Evolutionary conservation across 2,113 vertebrate species (phyloP).

Genomic region (Condylura cristata): DNA sequence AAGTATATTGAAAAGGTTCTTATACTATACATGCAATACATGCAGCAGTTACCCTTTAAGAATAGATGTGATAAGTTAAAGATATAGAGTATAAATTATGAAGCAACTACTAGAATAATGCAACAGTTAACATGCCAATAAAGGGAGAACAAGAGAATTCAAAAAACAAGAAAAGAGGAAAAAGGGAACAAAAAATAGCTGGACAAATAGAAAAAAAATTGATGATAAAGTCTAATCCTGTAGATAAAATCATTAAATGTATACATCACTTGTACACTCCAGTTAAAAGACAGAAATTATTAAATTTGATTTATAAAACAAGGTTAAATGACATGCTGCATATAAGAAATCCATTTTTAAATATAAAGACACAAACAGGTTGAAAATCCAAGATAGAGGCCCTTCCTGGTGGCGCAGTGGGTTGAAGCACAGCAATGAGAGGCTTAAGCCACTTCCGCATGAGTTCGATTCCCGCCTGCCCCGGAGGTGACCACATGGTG

Average conservation of each 20-base stretch:
- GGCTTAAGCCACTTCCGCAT: no score
- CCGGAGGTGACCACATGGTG: no score
- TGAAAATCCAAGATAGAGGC: conserved; percentile 34
- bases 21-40: neutral
- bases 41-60: neutral
- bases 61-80: neutral
- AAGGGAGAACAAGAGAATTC: conserved; percentile 13
- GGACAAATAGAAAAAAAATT: conserved; percentile 21
- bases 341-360: neutral
- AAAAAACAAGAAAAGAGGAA: neutral
- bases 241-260: conserved; percentile 9
- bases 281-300: conserved; percentile 22
- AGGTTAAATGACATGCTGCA: neutral
- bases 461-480: no score
- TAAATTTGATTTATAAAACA: neutral
- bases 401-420: no score
- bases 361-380: conserved; percentile 21
- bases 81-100: neutral
- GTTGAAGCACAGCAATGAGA: no score
- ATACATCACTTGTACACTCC: neutral
- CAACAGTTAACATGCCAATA: conserved; percentile 19
- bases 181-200: neutral
- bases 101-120: neutral
- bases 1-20: neutral
- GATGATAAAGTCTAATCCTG: neutral